Base-by-base conservation (phyloP, 2,888 invertebrate species). In the Diadromus collaris region DNA sequence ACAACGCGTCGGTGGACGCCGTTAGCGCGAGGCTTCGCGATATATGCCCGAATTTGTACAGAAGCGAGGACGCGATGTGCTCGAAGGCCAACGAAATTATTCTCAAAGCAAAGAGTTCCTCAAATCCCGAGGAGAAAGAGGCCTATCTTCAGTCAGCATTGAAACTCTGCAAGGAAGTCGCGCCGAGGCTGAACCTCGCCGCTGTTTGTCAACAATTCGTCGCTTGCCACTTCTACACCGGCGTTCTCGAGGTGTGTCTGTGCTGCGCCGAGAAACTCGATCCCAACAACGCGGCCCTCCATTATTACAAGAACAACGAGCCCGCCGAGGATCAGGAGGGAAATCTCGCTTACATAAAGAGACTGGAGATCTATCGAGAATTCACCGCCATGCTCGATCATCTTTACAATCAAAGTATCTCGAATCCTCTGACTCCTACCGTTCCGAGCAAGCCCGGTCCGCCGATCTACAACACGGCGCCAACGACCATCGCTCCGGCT, bases 11-110 rank as follows among this genome's bases (percentile, higher is more conserved):
- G 1, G 97, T 98, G 2, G 97, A 97, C 89, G 95, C 97, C 1
- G 97, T 99, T 80, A 98, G 97, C 78, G 93, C 94, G 29, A 96
- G 96, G 88, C 91, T 99, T 71, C 93, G 98, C 61, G 96, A 97
- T 86, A 94, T 97, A 1, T 99, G 99, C 88, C 99, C 99, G 0
- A 96, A 96, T 84, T 92, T 99, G 32, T 99, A 98, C 90, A 95
- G 96, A 81, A 95, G 95, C 86, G 99, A 99, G 92, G 99, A 99
- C 91, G 99, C 98, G 4, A 96, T 97, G 13, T 97, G 97, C 86
- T 97, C 98, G 2, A 98, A 98, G 92, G 97, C 97, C 0, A 97
- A 97, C 84, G 98, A 98, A 92, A 94, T 98, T 86, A 92, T 98
- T 70, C 94, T 97, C 91, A 94, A 94, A 84, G 96, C 97, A 0